Evolutionary conservation across 1,140 invertebrate genomes (phyloP).

Genomic region (Brachionus rubens): DNA sequence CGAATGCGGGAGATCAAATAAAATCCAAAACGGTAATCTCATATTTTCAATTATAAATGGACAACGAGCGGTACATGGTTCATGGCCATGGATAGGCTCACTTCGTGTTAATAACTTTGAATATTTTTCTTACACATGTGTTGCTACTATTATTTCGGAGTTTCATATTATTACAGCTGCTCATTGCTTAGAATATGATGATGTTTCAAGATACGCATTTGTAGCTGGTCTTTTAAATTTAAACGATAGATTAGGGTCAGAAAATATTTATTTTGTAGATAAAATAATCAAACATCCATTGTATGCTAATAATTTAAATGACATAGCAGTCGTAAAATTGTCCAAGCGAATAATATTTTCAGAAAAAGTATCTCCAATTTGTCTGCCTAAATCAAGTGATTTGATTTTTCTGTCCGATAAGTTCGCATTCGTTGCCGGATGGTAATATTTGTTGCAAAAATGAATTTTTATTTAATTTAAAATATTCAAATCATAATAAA

Average conservation of each 20-base stretch:
- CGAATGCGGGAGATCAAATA: background rate
- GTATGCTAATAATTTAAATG: background rate
- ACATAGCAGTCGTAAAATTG: background rate
- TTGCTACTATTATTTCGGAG: background rate
- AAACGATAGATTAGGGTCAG: background rate
- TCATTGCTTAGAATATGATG: background rate
- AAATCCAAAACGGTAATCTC: background rate
- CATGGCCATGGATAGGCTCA: constrained; percentile 10
- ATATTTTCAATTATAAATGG: constrained; percentile 19
- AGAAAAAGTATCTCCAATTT: background rate
- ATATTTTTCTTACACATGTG: background rate
- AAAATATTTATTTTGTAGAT: background rate
- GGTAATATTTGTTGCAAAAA: background rate
- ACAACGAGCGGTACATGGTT: background rate
- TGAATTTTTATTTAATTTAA: background rate
- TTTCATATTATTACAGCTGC: background rate
- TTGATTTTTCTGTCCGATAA: background rate
- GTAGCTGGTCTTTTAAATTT: background rate
- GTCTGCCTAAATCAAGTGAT: constrained; percentile 1
- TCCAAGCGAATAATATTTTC: background rate
- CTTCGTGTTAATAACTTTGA: background rate
- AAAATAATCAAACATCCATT: background rate
- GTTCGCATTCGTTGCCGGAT: background rate
- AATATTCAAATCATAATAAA: background rate
- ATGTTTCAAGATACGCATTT: background rate